These are phyloP conservation scores for Pocota personata DNA, from an alignment of 2,888 invertebrate species.

Conservation along the genomic window DNA sequence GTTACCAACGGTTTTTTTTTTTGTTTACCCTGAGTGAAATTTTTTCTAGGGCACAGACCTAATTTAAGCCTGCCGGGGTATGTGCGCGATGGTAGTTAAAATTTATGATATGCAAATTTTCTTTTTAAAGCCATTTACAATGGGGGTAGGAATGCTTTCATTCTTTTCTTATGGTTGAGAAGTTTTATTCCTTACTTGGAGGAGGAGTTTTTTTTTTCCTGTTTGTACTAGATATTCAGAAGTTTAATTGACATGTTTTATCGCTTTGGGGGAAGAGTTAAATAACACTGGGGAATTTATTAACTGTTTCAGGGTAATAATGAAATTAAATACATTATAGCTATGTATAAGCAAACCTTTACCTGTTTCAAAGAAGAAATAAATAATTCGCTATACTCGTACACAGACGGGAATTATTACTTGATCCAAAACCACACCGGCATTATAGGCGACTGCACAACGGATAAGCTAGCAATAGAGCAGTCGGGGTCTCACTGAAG, in stretches of 20 bases:
- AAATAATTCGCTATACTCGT: too few relatives aligned
- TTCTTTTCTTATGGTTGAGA: slow-evolving; percentile 59
- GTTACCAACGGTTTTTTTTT: slow-evolving; percentile 25
- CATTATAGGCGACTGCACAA: too few relatives aligned
- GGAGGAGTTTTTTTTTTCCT: not conserved
- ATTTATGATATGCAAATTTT: slow-evolving; percentile 73
- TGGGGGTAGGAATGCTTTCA: slow-evolving; percentile 44
- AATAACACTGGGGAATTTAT: slow-evolving; percentile 49
- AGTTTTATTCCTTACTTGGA: not conserved
- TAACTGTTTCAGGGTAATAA: slow-evolving; percentile 16
- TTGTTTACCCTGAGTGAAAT: not conserved
- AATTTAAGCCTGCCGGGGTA: slow-evolving; percentile 64
- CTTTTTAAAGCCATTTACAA: slow-evolving; percentile 67
- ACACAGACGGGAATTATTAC: too few relatives aligned
- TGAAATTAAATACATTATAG: not conserved
- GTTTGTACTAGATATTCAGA: slow-evolving; percentile 41
- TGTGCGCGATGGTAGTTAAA: slow-evolving; percentile 68
- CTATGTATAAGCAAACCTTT: not conserved
- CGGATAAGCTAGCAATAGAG: too few relatives aligned
- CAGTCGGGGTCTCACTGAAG: too few relatives aligned
- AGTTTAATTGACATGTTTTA: slow-evolving; percentile 73
- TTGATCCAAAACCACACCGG: too few relatives aligned
- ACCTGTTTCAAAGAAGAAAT: too few relatives aligned
- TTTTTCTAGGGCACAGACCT: slow-evolving; percentile 65
- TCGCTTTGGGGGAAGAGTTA: slow-evolving; percentile 50